These are phyloP conservation scores for Anastatus disparis DNA, from an alignment of 1,140 invertebrate genomes.

Conservation along the genomic window DNA sequence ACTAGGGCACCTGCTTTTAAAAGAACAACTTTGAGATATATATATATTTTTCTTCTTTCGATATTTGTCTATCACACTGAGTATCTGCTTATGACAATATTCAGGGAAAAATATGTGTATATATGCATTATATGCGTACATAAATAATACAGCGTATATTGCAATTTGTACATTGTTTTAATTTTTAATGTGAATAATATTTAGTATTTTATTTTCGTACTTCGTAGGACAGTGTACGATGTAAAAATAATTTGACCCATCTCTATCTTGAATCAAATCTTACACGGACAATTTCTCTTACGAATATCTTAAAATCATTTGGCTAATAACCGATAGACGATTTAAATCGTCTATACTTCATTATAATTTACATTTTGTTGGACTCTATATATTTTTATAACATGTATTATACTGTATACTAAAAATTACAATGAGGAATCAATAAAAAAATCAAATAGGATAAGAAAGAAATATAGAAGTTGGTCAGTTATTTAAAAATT, in stretches of 20 bases:
- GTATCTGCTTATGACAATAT: constrained; percentile 26
- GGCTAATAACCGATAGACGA: constrained; percentile 8
- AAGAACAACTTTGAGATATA: constrained; percentile 28
- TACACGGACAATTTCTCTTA: neutral
- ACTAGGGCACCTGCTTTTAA: constrained; percentile 8
- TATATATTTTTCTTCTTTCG: constrained; percentile 21
- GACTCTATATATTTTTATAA: neutral
- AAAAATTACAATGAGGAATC: constrained; percentile 8
- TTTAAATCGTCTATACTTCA: constrained; percentile 6
- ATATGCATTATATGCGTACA: constrained; percentile 31
- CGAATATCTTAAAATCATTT: constrained; percentile 15
- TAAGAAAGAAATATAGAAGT: constrained; percentile 13
- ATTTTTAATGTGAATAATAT: too few relatives aligned
- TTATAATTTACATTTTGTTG: neutral
- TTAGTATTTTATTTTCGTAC: constrained; percentile 8
- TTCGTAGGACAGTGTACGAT: constrained; percentile 17
- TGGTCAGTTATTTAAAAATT: constrained; percentile 38
- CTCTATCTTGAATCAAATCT: constrained; percentile 1
- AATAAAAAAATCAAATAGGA: constrained; percentile 5
- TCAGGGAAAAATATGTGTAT: constrained; percentile 26
- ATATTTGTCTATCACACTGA: constrained; percentile 20
- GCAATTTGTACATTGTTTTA: constrained; percentile 26
- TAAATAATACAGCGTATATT: constrained; percentile 35
- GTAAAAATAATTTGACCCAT: constrained; percentile 30
- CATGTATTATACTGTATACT: neutral